phyloP scores from a whole-genome alignment of 2,797 vertebrate species.

The Eulemur rubriventer region DNA sequence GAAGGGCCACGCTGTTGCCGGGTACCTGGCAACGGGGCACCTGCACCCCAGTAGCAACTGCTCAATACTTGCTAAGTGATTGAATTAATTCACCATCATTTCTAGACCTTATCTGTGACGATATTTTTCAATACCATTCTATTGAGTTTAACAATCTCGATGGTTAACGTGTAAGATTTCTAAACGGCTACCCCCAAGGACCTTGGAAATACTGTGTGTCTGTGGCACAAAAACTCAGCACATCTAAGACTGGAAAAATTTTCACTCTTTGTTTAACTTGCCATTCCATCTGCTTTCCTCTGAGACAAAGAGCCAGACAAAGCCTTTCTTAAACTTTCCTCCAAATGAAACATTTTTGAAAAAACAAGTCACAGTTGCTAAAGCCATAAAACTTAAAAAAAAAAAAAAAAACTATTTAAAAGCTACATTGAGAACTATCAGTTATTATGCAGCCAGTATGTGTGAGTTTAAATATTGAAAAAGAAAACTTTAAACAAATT shows the following conservation, averaged over 20 bases:
- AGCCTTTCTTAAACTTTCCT: background rate
- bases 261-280: background rate
- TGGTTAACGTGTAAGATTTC: background rate
- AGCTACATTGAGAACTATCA: background rate
- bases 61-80: background rate
- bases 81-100: background rate
- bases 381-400: background rate
- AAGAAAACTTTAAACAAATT: background rate
- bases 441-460: background rate
- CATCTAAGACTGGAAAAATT: background rate
- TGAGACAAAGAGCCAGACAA: background rate
- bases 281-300: background rate
- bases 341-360: background rate
- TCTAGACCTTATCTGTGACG: background rate
- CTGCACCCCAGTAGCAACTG: background rate
- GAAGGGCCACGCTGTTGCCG: background rate
- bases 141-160: background rate
- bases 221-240: background rate
- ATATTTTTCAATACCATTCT: background rate
- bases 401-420: background rate
- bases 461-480: background rate
- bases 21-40: background rate
- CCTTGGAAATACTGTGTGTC: background rate
- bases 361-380: background rate
- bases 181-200: background rate